Evolutionary conservation across 2,888 invertebrate genomes (phyloP).

Genomic region (Parnassius mnemosyne): DNA sequence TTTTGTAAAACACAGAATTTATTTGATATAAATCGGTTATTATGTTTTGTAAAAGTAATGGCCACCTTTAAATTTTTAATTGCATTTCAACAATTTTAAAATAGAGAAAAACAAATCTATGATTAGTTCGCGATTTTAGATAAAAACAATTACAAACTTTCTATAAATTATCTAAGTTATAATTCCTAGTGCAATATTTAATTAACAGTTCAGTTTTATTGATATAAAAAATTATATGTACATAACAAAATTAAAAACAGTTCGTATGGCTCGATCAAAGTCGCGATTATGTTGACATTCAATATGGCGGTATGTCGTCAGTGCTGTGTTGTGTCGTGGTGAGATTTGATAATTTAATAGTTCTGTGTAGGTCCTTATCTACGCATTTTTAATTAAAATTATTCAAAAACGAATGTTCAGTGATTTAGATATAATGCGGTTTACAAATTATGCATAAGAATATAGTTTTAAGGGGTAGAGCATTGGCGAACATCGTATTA

Average conservation of each 20-base stretch:
- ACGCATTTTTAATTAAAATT: constrained; percentile 41
- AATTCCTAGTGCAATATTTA: constrained; percentile 33
- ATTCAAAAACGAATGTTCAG: constrained; percentile 40
- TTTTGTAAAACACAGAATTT: not conserved
- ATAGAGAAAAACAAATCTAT: constrained; percentile 57
- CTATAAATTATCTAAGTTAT: constrained; percentile 53
- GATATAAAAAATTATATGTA: no score
- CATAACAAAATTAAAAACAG: constrained; percentile 30
- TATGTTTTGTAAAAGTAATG: constrained; percentile 29
- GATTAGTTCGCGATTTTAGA: constrained; percentile 62
- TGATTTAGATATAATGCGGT: constrained; percentile 27
- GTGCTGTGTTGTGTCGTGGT: constrained; percentile 98
- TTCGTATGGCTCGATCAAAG: constrained; percentile 61
- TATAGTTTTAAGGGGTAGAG: constrained; percentile 24
- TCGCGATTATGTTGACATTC: constrained; percentile 86
- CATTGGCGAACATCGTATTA: constrained; percentile 50
- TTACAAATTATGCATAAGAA: constrained; percentile 18
- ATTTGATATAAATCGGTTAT: not conserved
- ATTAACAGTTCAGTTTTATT: no score
- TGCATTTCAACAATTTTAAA: constrained; percentile 39
- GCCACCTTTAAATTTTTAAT: constrained; percentile 37
- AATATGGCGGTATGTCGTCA: constrained; percentile 98
- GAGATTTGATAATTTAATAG: constrained; percentile 82
- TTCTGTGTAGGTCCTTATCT: constrained; percentile 51
- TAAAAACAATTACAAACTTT: constrained; percentile 74